A percentile compares a stretch with the other conserved stretches of the same genome.
These are phyloP conservation scores for Spodoptera picta DNA, from an alignment of 2,888 invertebrate genomes.

Conservation along the genomic window DNA sequence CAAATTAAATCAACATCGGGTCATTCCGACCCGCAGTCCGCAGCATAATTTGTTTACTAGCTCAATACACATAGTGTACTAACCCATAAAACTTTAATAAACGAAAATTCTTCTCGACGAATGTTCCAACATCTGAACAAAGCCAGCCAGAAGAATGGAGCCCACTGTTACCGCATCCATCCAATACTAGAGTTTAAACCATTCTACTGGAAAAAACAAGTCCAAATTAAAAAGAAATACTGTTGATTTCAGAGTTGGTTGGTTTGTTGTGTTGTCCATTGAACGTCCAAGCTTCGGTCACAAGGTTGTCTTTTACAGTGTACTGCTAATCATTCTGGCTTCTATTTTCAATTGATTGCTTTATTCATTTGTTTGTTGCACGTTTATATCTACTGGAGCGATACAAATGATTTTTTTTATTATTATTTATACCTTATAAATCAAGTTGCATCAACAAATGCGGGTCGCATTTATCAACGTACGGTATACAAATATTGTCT, in stretches of 20 bases:
- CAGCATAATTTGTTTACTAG: constrained; percentile 35
- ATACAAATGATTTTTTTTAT: too few species aligned
- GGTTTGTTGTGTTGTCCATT: too few species aligned
- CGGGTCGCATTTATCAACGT: constrained; percentile 7
- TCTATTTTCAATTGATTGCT: too few species aligned
- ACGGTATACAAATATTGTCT: constrained; percentile 5
- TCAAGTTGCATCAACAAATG: constrained; percentile 4
- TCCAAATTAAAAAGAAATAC: constrained; percentile 36
- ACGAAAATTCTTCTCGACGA: constrained; percentile 30
- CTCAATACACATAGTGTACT: constrained; percentile 28
- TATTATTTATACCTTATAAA: not conserved
- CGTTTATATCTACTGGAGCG: too few species aligned
- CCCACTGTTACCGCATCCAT: constrained; percentile 38
- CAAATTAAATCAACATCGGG: constrained; percentile 23
- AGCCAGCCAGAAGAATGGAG: constrained; percentile 31
- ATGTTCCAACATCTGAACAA: constrained; percentile 37
- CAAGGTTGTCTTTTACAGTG: too few species aligned
- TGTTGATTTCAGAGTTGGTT: too few species aligned
- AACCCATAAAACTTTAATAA: constrained; percentile 47
- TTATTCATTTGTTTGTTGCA: too few species aligned
- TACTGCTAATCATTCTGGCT: too few species aligned
- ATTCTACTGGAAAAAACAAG: constrained; percentile 35
- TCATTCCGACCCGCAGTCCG: constrained; percentile 5
- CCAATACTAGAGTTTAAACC: constrained; percentile 45
- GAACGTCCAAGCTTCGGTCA: too few species aligned